Conservation (phyloP, 2,888 invertebrate genomes). For the Slavum lentiscoides region DNA sequence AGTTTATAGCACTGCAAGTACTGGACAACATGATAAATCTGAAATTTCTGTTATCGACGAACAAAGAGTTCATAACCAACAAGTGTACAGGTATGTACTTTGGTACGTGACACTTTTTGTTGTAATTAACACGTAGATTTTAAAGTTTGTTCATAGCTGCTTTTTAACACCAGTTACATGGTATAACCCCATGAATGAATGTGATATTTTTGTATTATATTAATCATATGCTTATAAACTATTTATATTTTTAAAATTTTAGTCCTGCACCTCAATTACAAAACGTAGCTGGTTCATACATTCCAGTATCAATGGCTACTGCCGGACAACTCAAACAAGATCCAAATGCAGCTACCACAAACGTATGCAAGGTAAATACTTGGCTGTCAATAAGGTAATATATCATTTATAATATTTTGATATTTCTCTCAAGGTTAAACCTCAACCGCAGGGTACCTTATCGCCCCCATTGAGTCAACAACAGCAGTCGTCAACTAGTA, state of each 20-base stretch:
- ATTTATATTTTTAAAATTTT: conserved; percentile 25
- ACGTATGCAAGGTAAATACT: conserved; percentile 57
- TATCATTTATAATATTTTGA: conserved; percentile 48
- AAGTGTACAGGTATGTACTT: conserved; percentile 54
- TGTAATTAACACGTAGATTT: conserved; percentile 46
- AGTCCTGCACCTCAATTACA: conserved; percentile 46
- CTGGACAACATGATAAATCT: conserved; percentile 45
- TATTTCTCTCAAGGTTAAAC: conserved; percentile 53
- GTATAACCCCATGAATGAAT: conserved; percentile 21
- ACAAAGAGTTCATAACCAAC: conserved; percentile 52
- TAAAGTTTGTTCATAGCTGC: conserved; percentile 30
- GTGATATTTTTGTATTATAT: background rate
- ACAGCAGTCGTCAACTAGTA: conserved; percentile 41
- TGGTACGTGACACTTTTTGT: conserved; percentile 52
- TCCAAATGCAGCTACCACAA: conserved; percentile 56
- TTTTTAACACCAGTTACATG: conserved; percentile 25
- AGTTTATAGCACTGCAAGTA: conserved; percentile 46
- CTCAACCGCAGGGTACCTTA: conserved; percentile 52
- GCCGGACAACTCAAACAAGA: conserved; percentile 55
- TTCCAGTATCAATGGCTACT: conserved; percentile 50
- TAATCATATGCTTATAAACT: background rate
- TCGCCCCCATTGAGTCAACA: conserved; percentile 48
- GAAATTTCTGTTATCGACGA: conserved; percentile 49
- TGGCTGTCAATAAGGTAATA: conserved; percentile 36
- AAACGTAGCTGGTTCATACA: conserved; percentile 44